These are phyloP conservation scores for Petrosia ficiformis DNA, from an alignment of 37 sponge, comb jelly and placozoan genomes.

Conservation along the genomic window DNA sequence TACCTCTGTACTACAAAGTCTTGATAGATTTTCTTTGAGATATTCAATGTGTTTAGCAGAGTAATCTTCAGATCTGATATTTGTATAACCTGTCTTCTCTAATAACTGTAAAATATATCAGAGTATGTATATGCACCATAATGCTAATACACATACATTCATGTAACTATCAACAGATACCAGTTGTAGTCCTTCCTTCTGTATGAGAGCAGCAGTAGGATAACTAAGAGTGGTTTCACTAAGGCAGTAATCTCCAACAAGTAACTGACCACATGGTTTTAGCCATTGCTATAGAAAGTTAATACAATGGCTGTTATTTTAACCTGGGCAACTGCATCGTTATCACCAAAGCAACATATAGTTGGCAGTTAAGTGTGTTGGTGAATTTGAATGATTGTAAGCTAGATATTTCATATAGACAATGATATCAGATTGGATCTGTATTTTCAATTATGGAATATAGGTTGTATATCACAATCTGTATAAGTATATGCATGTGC, in stretches of 20 bases:
- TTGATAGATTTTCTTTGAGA: conserved; percentile 6
- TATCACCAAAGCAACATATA: too few relatives aligned
- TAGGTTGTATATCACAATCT: too few relatives aligned
- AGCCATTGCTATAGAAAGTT: conserved; percentile 62
- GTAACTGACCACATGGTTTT: conserved; percentile 40
- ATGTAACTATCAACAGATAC: neutral
- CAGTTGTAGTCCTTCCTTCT: neutral
- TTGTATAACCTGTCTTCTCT: neutral
- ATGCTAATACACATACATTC: neutral
- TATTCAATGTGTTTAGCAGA: neutral
- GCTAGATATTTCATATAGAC: too few relatives aligned
- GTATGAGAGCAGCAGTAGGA: neutral
- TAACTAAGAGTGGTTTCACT: neutral
- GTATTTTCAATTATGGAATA: too few relatives aligned
- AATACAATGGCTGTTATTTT: too few relatives aligned
- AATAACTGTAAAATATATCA: neutral
- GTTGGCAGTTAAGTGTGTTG: too few relatives aligned
- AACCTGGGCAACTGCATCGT: too few relatives aligned
- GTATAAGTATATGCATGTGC: neutral
- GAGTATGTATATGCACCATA: neutral
- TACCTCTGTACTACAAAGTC: conserved; percentile 1
- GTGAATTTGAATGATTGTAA: too few relatives aligned
- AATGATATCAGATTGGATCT: too few relatives aligned
- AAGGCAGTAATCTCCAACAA: conserved; percentile 58
- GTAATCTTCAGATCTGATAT: neutral